phyloP scores from a whole-genome alignment of 1,140 invertebrate genomes.

The Andricus grossulariae region DNA sequence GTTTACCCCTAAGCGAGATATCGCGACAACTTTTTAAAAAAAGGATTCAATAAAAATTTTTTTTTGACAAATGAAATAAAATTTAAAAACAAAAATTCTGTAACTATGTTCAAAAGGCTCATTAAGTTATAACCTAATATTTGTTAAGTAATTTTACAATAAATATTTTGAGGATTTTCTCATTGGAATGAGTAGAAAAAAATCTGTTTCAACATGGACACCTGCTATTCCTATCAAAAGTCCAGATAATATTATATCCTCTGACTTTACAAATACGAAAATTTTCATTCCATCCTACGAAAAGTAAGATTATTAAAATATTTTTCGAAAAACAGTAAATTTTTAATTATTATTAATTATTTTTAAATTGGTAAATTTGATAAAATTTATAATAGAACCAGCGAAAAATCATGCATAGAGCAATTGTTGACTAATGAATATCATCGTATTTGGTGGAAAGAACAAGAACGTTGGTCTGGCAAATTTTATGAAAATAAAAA shows the following conservation, averaged over 20 bases:
- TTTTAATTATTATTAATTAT: too few species aligned
- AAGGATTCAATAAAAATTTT: too few species aligned
- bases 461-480: slow-evolving; percentile 43
- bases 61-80: too few species aligned
- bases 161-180: too few species aligned
- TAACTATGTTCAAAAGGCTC: too few species aligned
- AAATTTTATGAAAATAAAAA: slow-evolving; percentile 28
- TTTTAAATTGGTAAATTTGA: too few species aligned
- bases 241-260: slow-evolving; percentile 52
- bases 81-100: too few species aligned
- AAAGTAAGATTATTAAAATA: slow-evolving; percentile 39
- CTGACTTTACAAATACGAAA: slow-evolving; percentile 47
- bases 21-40: too few species aligned
- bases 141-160: too few species aligned
- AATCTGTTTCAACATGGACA: slow-evolving; percentile 41
- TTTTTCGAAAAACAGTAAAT: not conserved
- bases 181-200: slow-evolving; percentile 15
- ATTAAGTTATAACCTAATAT: too few species aligned
- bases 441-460: slow-evolving; percentile 47
- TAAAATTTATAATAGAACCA: slow-evolving; percentile 8
- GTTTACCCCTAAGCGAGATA: too few species aligned
- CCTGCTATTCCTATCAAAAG: slow-evolving; percentile 44
- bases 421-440: slow-evolving; percentile 48
- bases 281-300: slow-evolving; percentile 55
- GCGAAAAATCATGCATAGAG: slow-evolving; percentile 39